Evolutionary conservation across 2,888 invertebrate genomes (phyloP), one percentile per base, ranked within the genome.

Genomic region (Leucoptera coffeella): DNA sequence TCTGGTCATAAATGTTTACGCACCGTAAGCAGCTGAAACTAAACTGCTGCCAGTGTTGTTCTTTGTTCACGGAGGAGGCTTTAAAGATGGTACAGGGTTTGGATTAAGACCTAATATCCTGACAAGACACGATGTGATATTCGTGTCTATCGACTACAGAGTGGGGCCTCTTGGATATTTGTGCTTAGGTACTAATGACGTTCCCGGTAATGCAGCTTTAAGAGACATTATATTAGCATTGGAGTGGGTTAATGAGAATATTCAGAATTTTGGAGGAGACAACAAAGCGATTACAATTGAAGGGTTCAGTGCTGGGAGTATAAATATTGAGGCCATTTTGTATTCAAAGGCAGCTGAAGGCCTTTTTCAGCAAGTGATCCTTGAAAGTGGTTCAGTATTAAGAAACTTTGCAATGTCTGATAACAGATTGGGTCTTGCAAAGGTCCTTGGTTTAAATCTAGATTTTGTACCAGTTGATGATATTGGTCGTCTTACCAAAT

Each of bases 241-340:
- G 14, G 15, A 17, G n/a, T 28, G 28, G 28, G 34, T 47, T 2
- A 32, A 44, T 21, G 25, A 35, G 25, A 49, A 52, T 34, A 47
- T 50, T 8, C 26, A 14, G 4, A 32, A 36, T 4, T 52, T 52
- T 29, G 44, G 43, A n/a, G 52, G 52, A 6, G 35, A 50, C 15
- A 20, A 23, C 12, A 23, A 28, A n/a, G 17, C 15, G 10, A 14
- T 28, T 3, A 28, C 28, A 7, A n/a, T 28, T 8, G 23, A 28
- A 14, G 28, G 28, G 7, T 15, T 19, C 12, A 28, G 28, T 14
- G 28, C 22, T 19, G 23, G 23, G 6, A 17, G 13, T 2, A 9
- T 15, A 4, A 20, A 21, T 12, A 11, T 19, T 3, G 19, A 28
- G 3, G n/a, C 13, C 3, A 13, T 28, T 2, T 3, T 22, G 6